Evolutionary conservation across 2,888 invertebrate genomes (phyloP).

Genomic region (Tineola bisselliella): DNA sequence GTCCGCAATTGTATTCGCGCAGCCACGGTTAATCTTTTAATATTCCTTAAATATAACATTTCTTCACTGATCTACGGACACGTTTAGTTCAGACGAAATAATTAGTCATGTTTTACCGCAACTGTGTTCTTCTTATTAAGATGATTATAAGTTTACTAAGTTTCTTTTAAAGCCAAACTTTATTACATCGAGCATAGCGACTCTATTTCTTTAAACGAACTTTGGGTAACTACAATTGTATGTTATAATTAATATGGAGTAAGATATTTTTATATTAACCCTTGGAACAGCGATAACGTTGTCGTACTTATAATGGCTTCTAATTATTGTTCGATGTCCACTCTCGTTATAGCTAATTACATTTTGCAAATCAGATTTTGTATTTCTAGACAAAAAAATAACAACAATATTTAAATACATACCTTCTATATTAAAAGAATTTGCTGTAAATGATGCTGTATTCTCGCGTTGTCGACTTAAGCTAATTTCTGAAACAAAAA

Average conservation of each 20-base stretch:
- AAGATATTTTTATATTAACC: neutral
- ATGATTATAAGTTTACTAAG: neutral
- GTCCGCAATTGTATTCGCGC: too few relatives aligned
- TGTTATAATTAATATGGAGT: too few relatives aligned
- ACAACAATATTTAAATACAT: neutral
- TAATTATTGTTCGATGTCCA: neutral
- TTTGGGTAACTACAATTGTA: neutral
- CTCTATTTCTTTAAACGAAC: neutral
- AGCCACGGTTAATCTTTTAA: too few relatives aligned
- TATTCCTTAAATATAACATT: too few relatives aligned
- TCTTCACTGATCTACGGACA: neutral
- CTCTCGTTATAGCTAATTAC: neutral
- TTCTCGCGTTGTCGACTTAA: neutral
- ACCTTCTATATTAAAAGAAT: constrained; percentile 12
- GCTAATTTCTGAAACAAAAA: neutral
- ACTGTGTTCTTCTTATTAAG: neutral
- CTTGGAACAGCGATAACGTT: neutral
- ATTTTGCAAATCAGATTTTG: neutral
- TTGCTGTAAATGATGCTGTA: neutral
- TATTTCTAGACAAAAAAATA: neutral
- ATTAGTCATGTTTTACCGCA: neutral
- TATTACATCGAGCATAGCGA: neutral
- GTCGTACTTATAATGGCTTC: neutral
- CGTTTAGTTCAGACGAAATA: neutral
- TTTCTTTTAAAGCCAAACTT: neutral